phyloP scores from a whole-genome alignment of 2,113 vertebrate genomes.

The Tupaia chinensis region DNA sequence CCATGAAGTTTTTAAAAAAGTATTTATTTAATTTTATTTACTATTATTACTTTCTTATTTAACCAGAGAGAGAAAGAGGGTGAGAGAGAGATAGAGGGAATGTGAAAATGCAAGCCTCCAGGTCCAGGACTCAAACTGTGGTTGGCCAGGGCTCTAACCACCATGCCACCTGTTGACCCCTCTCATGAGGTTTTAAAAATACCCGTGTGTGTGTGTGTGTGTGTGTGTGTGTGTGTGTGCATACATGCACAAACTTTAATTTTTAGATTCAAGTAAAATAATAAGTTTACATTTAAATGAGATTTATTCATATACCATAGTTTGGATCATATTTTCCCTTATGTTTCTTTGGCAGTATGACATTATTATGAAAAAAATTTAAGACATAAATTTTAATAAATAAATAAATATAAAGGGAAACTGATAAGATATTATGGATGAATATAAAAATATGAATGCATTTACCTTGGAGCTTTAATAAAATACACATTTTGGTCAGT shows the following conservation, averaged over 20 bases:
- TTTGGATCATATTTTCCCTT: constrained; percentile 42
- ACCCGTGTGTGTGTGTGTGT: too few species aligned
- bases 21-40: too few species aligned
- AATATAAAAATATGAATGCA: constrained; percentile 6
- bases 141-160: too few species aligned
- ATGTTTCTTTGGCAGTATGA: not conserved
- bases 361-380: not conserved
- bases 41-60: too few species aligned
- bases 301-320: not conserved
- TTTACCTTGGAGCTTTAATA: not conserved
- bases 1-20: too few species aligned
- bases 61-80: too few species aligned
- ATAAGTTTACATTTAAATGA: not conserved
- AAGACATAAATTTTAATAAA: constrained; percentile 1
- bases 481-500: not conserved
- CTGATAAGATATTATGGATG: constrained; percentile 4
- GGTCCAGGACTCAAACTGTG: too few species aligned
- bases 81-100: too few species aligned
- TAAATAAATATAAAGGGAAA: not conserved
- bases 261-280: constrained; percentile 1
- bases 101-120: too few species aligned
- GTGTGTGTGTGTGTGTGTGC: too few species aligned
- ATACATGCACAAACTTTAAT: not conserved
- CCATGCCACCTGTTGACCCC: too few species aligned
- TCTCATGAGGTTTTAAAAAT: too few species aligned